These are phyloP conservation scores for Dascyllus trimaculatus DNA, from an alignment of 2,113 vertebrate species.

Conservation along the genomic window DNA sequence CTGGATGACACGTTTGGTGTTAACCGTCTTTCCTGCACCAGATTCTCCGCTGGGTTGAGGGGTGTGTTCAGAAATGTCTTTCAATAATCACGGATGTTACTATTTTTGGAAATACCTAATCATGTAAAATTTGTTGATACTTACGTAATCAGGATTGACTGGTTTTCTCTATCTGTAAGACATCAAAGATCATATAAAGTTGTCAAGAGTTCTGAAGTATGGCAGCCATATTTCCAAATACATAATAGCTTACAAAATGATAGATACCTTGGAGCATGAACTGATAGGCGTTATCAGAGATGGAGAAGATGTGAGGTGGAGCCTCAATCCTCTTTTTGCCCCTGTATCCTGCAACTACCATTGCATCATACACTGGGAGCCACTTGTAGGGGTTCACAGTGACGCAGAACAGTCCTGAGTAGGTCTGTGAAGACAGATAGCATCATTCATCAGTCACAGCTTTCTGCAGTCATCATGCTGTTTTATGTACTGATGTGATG, in stretches of 20 bases:
- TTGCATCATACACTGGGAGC: slow-evolving; percentile 89
- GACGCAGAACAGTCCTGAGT: slow-evolving; percentile 92
- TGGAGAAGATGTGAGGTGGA: slow-evolving; percentile 83
- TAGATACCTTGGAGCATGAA: slow-evolving; percentile 81
- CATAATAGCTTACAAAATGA: slow-evolving; percentile 12
- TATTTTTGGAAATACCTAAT: background rate
- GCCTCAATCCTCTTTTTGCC: slow-evolving; percentile 84
- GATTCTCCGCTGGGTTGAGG: slow-evolving; percentile 90
- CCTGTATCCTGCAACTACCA: slow-evolving; percentile 74
- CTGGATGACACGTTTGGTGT: slow-evolving; percentile 97
- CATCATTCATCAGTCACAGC: background rate
- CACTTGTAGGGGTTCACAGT: slow-evolving; percentile 95
- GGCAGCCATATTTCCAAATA: slow-evolving; percentile 60
- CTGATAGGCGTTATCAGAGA: slow-evolving; percentile 82
- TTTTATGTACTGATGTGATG: background rate
- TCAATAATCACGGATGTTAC: slow-evolving; percentile 1
- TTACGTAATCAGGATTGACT: slow-evolving; percentile 91
- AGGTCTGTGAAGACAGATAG: slow-evolving; percentile 81
- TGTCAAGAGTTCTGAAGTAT: slow-evolving; percentile 44
- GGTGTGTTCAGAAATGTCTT: slow-evolving; percentile 8
- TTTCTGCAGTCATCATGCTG: background rate
- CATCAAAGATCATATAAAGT: slow-evolving; percentile 28
- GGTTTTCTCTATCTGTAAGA: slow-evolving; percentile 86
- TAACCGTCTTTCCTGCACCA: slow-evolving; percentile 96
- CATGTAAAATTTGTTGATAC: slow-evolving; percentile 42